These are phyloP conservation scores for Archocentrus centrarchus DNA, from an alignment of 2,113 vertebrate genomes.

Conservation along the genomic window DNA sequence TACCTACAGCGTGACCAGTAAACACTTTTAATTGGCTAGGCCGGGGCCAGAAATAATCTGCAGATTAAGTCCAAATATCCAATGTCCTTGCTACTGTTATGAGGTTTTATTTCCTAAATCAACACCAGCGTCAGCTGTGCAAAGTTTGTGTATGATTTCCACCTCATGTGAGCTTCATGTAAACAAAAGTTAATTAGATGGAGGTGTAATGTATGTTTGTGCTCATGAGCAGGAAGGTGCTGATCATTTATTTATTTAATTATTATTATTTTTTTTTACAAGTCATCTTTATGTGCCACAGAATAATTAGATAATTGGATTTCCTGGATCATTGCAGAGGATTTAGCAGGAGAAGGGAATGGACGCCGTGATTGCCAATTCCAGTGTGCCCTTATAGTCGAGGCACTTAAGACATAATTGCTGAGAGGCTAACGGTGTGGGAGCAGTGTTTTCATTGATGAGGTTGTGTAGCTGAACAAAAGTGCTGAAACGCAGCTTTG, in stretches of 20 bases:
- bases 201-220: background rate
- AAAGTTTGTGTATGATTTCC: slow-evolving; percentile 37
- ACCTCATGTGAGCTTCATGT: slow-evolving; percentile 17
- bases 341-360: slow-evolving; percentile 43
- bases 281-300: slow-evolving; percentile 22
- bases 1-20: slow-evolving; percentile 63
- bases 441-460: slow-evolving; percentile 31
- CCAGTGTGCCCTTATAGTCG: slow-evolving; percentile 39
- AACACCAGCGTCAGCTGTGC: slow-evolving; percentile 35
- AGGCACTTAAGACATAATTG: slow-evolving; percentile 59
- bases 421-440: slow-evolving; percentile 32
- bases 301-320: slow-evolving; percentile 62
- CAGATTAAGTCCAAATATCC: slow-evolving; percentile 56
- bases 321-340: slow-evolving; percentile 35
- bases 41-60: slow-evolving; percentile 48
- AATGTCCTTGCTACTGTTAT: slow-evolving; percentile 55
- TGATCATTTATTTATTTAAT: background rate
- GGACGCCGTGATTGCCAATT: slow-evolving; percentile 31
- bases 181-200: slow-evolving; percentile 50
- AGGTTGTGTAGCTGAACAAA: slow-evolving; percentile 48
- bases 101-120: slow-evolving; percentile 57
- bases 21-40: slow-evolving; percentile 77
- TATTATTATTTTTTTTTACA: background rate
- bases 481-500: slow-evolving; percentile 45
- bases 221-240: background rate